A percentile compares a stretch with the other conserved stretches of the same genome.
phyloP scores from a whole-genome alignment of 2,888 invertebrate species.

The Nectonema munidae region DNA sequence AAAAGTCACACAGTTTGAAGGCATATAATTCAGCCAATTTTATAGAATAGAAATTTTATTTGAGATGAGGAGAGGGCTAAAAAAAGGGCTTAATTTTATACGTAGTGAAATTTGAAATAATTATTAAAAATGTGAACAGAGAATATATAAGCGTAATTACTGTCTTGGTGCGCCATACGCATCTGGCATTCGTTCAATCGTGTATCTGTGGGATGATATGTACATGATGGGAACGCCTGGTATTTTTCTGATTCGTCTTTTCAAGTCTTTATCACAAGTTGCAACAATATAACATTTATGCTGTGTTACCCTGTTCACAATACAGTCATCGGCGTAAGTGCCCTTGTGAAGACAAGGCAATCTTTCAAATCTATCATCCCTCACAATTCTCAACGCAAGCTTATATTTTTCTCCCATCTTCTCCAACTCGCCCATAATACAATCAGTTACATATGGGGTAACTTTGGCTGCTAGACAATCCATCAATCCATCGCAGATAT shows the following conservation, averaged over 20 bases:
- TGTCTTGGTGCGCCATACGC: conserved; percentile 58
- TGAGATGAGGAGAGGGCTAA: too few species aligned
- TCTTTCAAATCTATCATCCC: conserved; percentile 66
- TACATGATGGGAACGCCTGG: conserved; percentile 98
- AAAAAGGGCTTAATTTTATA: too few species aligned
- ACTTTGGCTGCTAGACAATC: conserved; percentile 94
- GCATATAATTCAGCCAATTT: too few species aligned
- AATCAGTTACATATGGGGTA: conserved; percentile 85
- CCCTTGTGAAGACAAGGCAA: conserved; percentile 76
- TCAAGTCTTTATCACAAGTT: conserved; percentile 86
- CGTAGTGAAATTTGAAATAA: too few species aligned
- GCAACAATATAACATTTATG: conserved; percentile 98
- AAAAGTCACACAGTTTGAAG: too few species aligned
- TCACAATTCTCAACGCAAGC: conserved; percentile 60
- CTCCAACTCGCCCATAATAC: conserved; percentile 81
- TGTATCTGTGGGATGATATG: conserved; percentile 56
- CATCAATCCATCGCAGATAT: conserved; percentile 88
- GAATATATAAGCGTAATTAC: background rate
- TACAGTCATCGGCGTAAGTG: conserved; percentile 91
- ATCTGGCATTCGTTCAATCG: conserved; percentile 93
- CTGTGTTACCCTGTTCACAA: conserved; percentile 66
- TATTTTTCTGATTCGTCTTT: conserved; percentile 68
- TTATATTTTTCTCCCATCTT: conserved; percentile 76
- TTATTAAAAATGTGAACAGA: too few species aligned
- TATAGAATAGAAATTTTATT: too few species aligned